phyloP scores from a whole-genome alignment of 2,113 vertebrate genomes.

The Oncorhynchus keta region DNA sequence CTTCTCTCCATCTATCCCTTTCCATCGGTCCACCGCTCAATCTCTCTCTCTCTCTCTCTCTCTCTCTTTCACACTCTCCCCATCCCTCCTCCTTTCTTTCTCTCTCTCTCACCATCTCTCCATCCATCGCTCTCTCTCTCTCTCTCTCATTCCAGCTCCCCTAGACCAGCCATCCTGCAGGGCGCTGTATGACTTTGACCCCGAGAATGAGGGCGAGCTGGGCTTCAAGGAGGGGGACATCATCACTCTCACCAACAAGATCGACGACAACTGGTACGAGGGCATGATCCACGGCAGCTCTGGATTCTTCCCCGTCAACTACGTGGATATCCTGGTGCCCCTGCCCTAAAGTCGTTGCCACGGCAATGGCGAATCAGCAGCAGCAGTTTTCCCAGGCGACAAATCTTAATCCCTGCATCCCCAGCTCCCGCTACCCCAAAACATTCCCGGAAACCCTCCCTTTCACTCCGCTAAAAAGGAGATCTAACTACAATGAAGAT shows the following conservation, averaged over 20 bases:
- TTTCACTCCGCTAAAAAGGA: slow-evolving; percentile 42
- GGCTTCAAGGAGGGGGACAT: slow-evolving; percentile 98
- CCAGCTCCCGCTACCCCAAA: slow-evolving; percentile 45
- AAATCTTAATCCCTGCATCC: slow-evolving; percentile 13
- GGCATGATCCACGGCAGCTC: slow-evolving; percentile 96
- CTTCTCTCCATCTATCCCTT: not conserved
- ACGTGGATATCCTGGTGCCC: slow-evolving; percentile 95
- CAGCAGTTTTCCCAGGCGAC: slow-evolving; percentile 29
- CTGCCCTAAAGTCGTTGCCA: slow-evolving; percentile 81
- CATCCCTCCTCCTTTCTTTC: not conserved
- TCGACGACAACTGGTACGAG: slow-evolving; percentile 99
- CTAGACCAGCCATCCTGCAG: slow-evolving; percentile 97
- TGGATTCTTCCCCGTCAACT: slow-evolving; percentile 98
- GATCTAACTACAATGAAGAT: slow-evolving; percentile 35
- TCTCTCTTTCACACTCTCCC: not conserved
- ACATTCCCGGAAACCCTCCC: slow-evolving; percentile 42
- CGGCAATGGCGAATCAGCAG: slow-evolving; percentile 16
- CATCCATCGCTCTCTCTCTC: not conserved
- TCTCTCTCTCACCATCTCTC: not conserved
- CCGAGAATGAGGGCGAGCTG: slow-evolving; percentile 96
- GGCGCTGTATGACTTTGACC: slow-evolving; percentile 95
- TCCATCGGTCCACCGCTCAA: no score
- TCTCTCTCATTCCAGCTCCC: slow-evolving; percentile 62
- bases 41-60: not conserved
- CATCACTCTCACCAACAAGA: slow-evolving; percentile 97